A percentile compares a stretch with the other conserved stretches of the same genome.
Evolutionary conservation across 2,113 vertebrate genomes (phyloP).

Genomic region (Dicrurus megarhynchus): DNA sequence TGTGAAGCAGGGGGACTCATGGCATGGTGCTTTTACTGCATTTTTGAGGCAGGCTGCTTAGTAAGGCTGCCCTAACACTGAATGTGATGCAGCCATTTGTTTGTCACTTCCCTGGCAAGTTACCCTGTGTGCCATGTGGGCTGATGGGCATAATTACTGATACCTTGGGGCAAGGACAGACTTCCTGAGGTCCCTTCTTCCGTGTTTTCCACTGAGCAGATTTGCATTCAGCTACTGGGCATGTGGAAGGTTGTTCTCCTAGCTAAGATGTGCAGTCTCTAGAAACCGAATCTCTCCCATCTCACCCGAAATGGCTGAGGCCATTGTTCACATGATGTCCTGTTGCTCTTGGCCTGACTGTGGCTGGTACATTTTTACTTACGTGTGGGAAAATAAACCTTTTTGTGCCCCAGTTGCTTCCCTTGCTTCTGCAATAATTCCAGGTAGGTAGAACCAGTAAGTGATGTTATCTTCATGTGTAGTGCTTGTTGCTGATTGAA

Average conservation of each 20-base stretch:
- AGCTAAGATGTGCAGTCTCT: neutral
- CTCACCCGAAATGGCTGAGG: neutral
- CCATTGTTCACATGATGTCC: accelerated
- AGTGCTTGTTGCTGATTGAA: neutral
- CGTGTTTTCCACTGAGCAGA: neutral
- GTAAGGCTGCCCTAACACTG: neutral
- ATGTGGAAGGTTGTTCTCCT: neutral
- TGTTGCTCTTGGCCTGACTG: neutral
- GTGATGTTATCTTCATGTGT: neutral
- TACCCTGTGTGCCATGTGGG: neutral
- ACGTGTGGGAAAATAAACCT: neutral
- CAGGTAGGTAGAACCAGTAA: neutral
- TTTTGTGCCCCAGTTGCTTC: neutral
- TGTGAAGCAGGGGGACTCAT: neutral
- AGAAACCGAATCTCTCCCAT: neutral
- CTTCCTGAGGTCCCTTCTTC: neutral
- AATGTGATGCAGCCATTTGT: neutral
- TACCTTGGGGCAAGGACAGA: neutral
- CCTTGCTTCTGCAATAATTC: neutral
- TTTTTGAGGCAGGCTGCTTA: neutral
- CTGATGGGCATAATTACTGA: neutral
- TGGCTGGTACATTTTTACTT: neutral
- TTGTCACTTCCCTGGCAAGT: neutral
- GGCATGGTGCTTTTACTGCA: neutral
- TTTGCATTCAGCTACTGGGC: neutral